Conservation (phyloP, 2,113 vertebrate genomes). For the Ardeotis arabs region DNA sequence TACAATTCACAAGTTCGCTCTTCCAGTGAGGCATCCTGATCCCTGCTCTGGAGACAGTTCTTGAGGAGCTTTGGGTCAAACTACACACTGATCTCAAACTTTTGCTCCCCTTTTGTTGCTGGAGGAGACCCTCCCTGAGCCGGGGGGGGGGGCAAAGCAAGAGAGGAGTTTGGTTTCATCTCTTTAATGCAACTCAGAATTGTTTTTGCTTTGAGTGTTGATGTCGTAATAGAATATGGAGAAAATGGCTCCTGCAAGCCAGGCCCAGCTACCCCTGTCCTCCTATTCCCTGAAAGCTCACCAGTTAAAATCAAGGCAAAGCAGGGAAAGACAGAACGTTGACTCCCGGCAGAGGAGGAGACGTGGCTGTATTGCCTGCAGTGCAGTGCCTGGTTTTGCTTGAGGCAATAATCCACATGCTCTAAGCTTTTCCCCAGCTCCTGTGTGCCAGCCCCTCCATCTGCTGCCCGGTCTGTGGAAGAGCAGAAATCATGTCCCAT, state of each 20-base stretch:
- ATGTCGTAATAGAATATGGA: background rate
- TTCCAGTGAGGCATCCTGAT: background rate
- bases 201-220: background rate
- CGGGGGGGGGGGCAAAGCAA: background rate
- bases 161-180: background rate
- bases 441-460: fast-evolving
- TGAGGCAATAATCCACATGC: background rate
- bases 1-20: background rate
- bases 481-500: background rate
- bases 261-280: background rate
- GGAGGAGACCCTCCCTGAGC: background rate
- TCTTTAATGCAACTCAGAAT: background rate
- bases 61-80: background rate
- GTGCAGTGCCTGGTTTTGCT: background rate
- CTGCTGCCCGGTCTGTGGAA: background rate
- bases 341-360: background rate
- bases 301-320: background rate
- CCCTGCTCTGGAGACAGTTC: background rate
- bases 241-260: background rate
- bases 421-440: background rate
- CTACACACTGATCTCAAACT: background rate
- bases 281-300: background rate
- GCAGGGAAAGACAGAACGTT: background rate
- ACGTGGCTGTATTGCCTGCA: background rate
- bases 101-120: background rate